Evolutionary conservation across 1,140 invertebrate species (phyloP).

Genomic region (Heliothis virescens): DNA sequence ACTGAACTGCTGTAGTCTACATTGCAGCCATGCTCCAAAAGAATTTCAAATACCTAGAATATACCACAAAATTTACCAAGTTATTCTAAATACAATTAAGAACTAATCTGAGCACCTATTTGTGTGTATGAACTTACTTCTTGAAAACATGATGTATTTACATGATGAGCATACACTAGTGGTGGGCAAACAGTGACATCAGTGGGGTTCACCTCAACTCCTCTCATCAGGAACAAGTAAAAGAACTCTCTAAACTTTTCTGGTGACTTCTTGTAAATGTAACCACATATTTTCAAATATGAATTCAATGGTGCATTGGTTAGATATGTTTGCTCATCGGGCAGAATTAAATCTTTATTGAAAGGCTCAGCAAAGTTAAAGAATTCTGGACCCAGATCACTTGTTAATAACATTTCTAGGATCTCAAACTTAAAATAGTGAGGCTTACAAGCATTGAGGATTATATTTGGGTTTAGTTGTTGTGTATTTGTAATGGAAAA

Average conservation of each 20-base stretch:
- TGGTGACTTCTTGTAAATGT: slow-evolving; percentile 76
- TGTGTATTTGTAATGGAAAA: slow-evolving; percentile 67
- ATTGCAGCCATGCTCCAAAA: slow-evolving; percentile 78
- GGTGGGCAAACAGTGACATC: slow-evolving; percentile 80
- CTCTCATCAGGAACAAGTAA: slow-evolving; percentile 78
- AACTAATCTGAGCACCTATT: neutral
- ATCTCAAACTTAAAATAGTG: slow-evolving; percentile 81
- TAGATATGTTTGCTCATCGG: slow-evolving; percentile 65
- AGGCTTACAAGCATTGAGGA: slow-evolving; percentile 80
- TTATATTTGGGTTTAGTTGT: slow-evolving; percentile 74
- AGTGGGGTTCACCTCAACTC: slow-evolving; percentile 74
- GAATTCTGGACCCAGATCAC: slow-evolving; percentile 78
- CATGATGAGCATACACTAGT: slow-evolving; percentile 81
- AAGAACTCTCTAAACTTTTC: slow-evolving; percentile 78
- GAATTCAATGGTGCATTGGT: slow-evolving; percentile 78
- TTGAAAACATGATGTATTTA: slow-evolving; percentile 71
- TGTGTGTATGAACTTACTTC: slow-evolving; percentile 68
- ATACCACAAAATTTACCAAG: slow-evolving; percentile 23
- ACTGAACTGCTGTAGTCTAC: slow-evolving; percentile 78
- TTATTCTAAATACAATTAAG: slow-evolving; percentile 46
- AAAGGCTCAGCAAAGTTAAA: slow-evolving; percentile 77
- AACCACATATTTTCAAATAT: slow-evolving; percentile 81
- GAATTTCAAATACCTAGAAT: slow-evolving; percentile 81
- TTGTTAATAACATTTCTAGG: slow-evolving; percentile 71
- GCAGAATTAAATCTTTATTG: slow-evolving; percentile 70